Evolutionary conservation across 2,888 invertebrate species (phyloP).

Genomic region (Cancer borealis): DNA sequence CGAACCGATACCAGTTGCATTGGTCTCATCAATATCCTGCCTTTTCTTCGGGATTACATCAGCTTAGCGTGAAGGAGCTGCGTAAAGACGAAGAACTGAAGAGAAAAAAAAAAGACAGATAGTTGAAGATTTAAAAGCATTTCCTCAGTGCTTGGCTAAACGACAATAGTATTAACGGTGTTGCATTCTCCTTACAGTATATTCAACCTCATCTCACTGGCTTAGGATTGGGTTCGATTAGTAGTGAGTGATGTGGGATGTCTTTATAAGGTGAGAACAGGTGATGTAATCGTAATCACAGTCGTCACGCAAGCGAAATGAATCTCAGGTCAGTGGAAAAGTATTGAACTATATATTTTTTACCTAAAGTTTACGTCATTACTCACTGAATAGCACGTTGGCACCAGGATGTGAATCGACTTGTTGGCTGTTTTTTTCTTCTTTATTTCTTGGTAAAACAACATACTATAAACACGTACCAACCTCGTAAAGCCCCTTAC

Average conservation of each 20-base stretch:
- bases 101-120: neutral
- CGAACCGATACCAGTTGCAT: neutral
- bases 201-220: neutral
- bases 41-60: neutral
- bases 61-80: neutral
- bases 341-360: neutral
- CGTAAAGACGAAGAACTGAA: neutral
- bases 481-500: neutral
- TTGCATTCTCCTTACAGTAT: neutral
- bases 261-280: neutral
- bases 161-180: neutral
- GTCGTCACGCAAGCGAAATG: neutral
- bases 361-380: neutral
- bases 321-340: neutral
- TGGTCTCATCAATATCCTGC: neutral
- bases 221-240: neutral
- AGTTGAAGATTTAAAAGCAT: neutral
- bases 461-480: neutral
- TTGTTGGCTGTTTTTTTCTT: neutral
- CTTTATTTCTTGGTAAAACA: neutral
- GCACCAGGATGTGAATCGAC: neutral
- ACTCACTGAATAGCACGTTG: neutral
- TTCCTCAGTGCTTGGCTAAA: neutral
- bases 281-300: neutral
- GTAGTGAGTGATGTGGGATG: neutral